Base-by-base conservation (phyloP, 2,888 invertebrate genomes). In the Drosophila maculinotata region DNA sequence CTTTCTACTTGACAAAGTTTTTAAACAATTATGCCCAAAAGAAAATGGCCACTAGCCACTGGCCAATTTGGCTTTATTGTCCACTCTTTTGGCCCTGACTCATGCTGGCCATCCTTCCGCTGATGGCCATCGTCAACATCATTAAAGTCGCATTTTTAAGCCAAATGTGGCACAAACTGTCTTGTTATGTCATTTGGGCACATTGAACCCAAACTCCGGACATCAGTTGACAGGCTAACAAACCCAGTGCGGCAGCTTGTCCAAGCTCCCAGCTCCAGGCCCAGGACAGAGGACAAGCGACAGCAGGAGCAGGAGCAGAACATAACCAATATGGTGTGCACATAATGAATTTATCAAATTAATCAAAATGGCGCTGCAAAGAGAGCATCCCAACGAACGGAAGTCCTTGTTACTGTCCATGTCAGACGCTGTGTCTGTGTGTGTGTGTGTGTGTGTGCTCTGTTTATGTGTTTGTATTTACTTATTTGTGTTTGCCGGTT, bases 341-440 rank as follows among this genome's bases (percentile, higher is more conserved):
- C 84, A 86, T 87, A 82, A 89, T 89, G 86, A 77, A 89, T 90
- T 89, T 89, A 90, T 89, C 89, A 82, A 88, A 89, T 89, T 89
- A 89, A 84, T 87, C 84, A 87, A 81, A 83, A 76, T 76, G 70
- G 59, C 75, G 69, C 75, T 76, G 66, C 53, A 49, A 38, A 52
- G 49, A 54, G 45, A 54, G 49, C 64, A 71, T 62, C 57, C 59
- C 45, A 42, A 60, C 73, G 66, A 69, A 38, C 85, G 80, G 79
- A 80, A 72, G 68, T 60, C 52, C 53, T 57, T 70, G 63, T 56
- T 60, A 58, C 66, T 73, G 45, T 26, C 64, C 14, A 12, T 7
- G 5, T 15, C 1, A 33, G 31, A 39, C 30, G 44, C 12, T 42
- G 5, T 35, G 3, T 45, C 1, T 51, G 14, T 52, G 12, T 47